Percentiles rank a stretch among this genome's conserved stretches.
Evolutionary conservation across 2,888 invertebrate species (phyloP).

Genomic region (Ennomos quercinarius): DNA sequence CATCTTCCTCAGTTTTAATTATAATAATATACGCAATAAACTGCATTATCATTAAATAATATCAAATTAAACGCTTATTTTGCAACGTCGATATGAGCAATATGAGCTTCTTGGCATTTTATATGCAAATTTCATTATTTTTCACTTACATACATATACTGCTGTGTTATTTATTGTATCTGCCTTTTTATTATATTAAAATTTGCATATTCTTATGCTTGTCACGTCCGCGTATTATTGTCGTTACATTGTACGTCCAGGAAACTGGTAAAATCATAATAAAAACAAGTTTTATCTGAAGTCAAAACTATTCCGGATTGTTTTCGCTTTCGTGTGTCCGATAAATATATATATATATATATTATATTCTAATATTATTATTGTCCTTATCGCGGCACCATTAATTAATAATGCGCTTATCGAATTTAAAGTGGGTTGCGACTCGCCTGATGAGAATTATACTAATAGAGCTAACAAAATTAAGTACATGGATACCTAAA

Average conservation of each 20-base stretch:
- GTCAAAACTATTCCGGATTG: conserved; percentile 55
- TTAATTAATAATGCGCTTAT: conserved; percentile 74
- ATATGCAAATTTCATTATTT: conserved; percentile 33
- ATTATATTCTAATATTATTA: conserved; percentile 42
- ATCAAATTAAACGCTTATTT: conserved; percentile 14
- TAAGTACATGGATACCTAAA: too few species aligned
- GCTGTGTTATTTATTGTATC: conserved; percentile 27
- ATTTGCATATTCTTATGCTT: conserved; percentile 30
- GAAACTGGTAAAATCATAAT: conserved; percentile 56
- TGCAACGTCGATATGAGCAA: conserved; percentile 18
- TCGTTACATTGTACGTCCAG: conserved; percentile 39
- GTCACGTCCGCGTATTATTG: conserved; percentile 15
- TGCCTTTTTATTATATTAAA: conserved; percentile 13
- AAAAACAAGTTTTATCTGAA: conserved; percentile 60
- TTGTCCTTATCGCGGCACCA: conserved; percentile 69
- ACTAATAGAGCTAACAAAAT: conserved; percentile 1
- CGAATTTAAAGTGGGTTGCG: conserved; percentile 58
- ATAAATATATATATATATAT: conserved; percentile 48
- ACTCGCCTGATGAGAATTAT: conserved; percentile 42
- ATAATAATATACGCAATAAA: background rate
- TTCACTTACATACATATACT: conserved; percentile 28
- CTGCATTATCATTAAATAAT: conserved; percentile 12
- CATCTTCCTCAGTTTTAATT: conserved; percentile 16
- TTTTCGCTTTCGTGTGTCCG: conserved; percentile 68
- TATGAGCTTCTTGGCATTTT: conserved; percentile 31